Evolutionary conservation across 35 echinoderm and acorn worm genomes (phyloP).

Genomic region (Eucidaris tribuloides): DNA sequence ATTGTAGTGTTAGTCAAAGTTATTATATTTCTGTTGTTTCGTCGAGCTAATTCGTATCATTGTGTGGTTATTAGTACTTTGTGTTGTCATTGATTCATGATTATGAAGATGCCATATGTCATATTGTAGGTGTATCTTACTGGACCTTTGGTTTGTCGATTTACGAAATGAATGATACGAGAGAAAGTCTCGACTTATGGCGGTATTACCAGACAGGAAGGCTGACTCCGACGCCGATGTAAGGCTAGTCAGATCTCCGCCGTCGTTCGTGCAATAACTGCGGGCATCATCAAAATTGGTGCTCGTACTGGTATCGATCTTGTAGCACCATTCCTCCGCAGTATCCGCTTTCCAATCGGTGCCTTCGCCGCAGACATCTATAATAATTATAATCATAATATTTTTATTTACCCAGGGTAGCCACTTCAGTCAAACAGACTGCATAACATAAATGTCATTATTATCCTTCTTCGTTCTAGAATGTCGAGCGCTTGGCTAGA

Average conservation of each 20-base stretch:
- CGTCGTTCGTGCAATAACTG: constrained; percentile 12
- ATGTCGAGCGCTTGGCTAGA: too few species aligned
- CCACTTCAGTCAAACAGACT: too few species aligned
- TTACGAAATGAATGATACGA: not conserved
- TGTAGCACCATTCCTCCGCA: constrained; percentile 40
- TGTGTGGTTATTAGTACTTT: too few species aligned
- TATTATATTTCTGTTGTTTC: too few species aligned
- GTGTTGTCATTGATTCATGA: not conserved
- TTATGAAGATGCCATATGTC: not conserved
- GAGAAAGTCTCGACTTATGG: not conserved
- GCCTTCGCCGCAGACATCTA: constrained; percentile 44
- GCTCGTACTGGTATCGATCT: not conserved
- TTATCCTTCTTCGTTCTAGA: too few species aligned
- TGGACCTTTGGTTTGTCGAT: too few species aligned
- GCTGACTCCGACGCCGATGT: constrained; percentile 29
- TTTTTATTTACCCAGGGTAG: too few species aligned
- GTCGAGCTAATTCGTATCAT: not conserved
- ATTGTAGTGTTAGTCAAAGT: too few species aligned
- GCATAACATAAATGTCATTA: too few species aligned
- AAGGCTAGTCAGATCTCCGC: constrained; percentile 41
- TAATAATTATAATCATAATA: too few species aligned
- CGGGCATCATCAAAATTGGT: constrained; percentile 46
- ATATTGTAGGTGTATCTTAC: not conserved
- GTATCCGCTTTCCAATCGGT: constrained; percentile 40
- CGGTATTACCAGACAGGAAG: constrained; percentile 38